These are phyloP conservation scores for Amblyopsis rosae DNA, from an alignment of 2,113 vertebrate species.

Conservation along the genomic window DNA sequence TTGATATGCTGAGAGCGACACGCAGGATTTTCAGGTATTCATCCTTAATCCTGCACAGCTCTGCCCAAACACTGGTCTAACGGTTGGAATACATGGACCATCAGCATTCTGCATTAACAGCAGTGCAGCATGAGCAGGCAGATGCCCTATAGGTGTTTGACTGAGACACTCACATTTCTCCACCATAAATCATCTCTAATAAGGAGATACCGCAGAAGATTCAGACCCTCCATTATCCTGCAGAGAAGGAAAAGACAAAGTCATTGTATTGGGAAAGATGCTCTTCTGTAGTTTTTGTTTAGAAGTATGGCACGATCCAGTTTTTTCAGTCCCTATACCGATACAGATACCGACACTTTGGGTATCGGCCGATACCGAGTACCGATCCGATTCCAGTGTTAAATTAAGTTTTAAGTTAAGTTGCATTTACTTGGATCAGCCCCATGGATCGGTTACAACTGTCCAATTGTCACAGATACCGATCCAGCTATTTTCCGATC, in stretches of 20 bases:
- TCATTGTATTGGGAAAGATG: background rate
- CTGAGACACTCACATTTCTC: conserved; percentile 76
- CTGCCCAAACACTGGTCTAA: conserved; percentile 84
- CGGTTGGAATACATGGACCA: background rate
- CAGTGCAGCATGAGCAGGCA: background rate
- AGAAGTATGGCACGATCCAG: no score
- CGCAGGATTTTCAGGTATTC: conserved; percentile 85
- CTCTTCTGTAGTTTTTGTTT: no score
- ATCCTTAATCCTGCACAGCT: conserved; percentile 79
- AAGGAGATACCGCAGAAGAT: conserved; percentile 88
- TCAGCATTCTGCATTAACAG: background rate
- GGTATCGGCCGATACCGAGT: no score
- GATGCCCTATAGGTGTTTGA: background rate
- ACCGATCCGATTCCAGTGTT: no score
- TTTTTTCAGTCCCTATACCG: no score
- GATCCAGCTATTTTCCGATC: no score
- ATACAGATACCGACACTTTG: no score
- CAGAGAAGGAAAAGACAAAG: conserved; percentile 9
- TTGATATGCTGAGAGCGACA: conserved; percentile 88
- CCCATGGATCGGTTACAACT: no score
- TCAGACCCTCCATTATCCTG: conserved; percentile 93
- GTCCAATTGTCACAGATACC: no score
- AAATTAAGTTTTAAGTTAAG: no score
- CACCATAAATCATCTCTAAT: conserved; percentile 82
- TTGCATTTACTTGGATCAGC: no score